phyloP scores from a whole-genome alignment of 2,113 vertebrate species.

The Vicugna pacos region DNA sequence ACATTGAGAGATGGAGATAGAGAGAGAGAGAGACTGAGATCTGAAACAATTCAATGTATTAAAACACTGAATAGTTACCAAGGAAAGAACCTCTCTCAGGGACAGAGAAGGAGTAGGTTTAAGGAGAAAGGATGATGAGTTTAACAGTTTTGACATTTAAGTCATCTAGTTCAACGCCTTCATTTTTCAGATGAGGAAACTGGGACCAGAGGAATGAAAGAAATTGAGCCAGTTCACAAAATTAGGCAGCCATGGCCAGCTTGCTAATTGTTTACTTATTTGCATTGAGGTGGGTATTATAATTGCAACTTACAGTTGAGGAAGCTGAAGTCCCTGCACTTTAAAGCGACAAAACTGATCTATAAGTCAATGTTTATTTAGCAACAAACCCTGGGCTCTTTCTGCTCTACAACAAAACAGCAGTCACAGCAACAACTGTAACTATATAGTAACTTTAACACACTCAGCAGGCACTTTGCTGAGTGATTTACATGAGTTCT shows the following conservation, averaged over 20 bases:
- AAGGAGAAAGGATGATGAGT: background rate
- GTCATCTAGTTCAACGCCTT: background rate
- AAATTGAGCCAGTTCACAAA: background rate
- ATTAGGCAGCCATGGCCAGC: background rate
- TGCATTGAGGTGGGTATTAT: background rate
- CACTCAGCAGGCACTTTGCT: background rate
- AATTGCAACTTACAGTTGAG: background rate
- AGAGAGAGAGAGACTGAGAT: background rate
- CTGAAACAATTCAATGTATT: background rate
- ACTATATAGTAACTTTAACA: background rate
- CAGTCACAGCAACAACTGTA: background rate
- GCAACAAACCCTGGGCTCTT: background rate
- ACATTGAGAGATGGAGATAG: background rate
- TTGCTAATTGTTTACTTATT: background rate
- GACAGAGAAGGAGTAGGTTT: background rate
- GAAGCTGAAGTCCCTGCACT: background rate
- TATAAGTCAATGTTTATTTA: background rate
- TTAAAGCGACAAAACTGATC: background rate
- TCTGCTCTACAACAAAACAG: background rate
- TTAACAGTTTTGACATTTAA: background rate
- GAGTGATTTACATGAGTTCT: background rate
- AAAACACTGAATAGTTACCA: background rate
- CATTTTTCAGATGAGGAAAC: constrained; percentile 29
- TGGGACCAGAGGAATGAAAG: background rate
- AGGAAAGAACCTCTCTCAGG: background rate